These are phyloP conservation scores for Meta bourneti DNA, from an alignment of 2,888 invertebrate genomes.

Conservation along the genomic window DNA sequence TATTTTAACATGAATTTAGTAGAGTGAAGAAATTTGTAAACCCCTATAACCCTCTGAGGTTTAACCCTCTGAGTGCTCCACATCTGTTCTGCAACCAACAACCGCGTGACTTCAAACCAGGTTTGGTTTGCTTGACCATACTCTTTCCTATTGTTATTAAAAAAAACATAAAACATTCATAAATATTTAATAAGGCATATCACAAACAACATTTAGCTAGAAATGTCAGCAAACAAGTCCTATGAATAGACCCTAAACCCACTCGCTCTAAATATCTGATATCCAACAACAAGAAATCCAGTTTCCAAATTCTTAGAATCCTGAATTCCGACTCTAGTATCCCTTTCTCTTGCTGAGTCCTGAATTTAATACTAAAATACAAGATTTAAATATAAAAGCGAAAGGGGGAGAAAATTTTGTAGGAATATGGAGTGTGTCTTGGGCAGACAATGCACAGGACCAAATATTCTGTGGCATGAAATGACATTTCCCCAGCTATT, in stretches of 20 bases:
- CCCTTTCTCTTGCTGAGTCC: neutral
- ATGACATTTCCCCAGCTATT: constrained; percentile 46
- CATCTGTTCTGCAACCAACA: no score
- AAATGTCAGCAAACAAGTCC: no score
- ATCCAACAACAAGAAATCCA: neutral
- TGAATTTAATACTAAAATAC: neutral
- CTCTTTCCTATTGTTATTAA: no score
- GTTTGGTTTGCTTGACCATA: no score
- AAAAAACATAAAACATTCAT: no score
- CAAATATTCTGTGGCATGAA: constrained; percentile 6
- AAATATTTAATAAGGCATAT: no score
- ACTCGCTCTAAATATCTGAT: neutral
- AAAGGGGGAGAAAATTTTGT: neutral
- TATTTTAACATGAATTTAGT: no score
- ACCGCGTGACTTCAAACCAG: no score
- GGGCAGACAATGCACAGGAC: constrained; percentile 10
- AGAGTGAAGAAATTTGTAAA: no score
- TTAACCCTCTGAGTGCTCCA: no score
- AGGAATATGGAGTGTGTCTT: neutral
- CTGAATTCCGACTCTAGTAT: neutral
- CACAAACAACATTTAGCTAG: no score
- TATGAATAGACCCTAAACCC: neutral
- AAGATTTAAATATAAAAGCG: neutral
- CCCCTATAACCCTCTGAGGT: no score
- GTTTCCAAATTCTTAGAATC: neutral